Evolutionary conservation across 2,113 vertebrate species (phyloP).

Genomic region (Limanda limanda): DNA sequence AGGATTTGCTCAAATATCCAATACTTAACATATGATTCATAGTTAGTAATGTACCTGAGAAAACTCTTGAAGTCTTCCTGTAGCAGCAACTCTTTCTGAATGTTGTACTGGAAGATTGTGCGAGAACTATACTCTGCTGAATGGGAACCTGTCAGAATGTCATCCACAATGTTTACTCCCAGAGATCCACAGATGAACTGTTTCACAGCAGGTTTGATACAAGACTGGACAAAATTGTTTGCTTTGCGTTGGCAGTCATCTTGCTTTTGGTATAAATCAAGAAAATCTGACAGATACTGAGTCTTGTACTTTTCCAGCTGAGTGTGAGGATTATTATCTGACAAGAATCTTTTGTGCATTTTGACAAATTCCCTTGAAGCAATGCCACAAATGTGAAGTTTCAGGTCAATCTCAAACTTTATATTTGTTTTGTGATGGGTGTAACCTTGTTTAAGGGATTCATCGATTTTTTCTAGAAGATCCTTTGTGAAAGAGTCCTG

Average conservation of each 20-base stretch:
- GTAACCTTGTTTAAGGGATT: not conserved
- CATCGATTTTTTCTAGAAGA: constrained; percentile 55
- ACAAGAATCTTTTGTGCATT: constrained; percentile 64
- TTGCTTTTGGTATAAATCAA: constrained; percentile 40
- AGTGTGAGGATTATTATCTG: constrained; percentile 12
- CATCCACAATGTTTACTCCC: constrained; percentile 65
- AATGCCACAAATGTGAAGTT: constrained; percentile 68
- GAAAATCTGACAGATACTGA: constrained; percentile 59
- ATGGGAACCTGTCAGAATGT: constrained; percentile 37
- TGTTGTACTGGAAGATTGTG: constrained; percentile 58
- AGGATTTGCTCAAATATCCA: constrained; percentile 46
- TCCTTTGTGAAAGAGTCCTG: constrained; percentile 40
- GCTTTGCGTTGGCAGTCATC: constrained; percentile 60
- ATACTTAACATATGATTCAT: constrained; percentile 63
- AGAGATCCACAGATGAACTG: constrained; percentile 47
- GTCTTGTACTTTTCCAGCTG: constrained; percentile 51
- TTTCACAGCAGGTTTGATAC: constrained; percentile 65
- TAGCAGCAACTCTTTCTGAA: constrained; percentile 61
- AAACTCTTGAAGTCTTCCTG: constrained; percentile 45
- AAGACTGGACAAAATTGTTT: constrained; percentile 40
- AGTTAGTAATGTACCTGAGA: constrained; percentile 45
- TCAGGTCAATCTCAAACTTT: constrained; percentile 53
- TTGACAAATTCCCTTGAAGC: constrained; percentile 44
- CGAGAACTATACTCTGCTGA: constrained; percentile 50
- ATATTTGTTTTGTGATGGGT: not conserved